These are phyloP conservation scores for Prunella strophiata DNA, from an alignment of 2,797 vertebrate species.

Conservation along the genomic window DNA sequence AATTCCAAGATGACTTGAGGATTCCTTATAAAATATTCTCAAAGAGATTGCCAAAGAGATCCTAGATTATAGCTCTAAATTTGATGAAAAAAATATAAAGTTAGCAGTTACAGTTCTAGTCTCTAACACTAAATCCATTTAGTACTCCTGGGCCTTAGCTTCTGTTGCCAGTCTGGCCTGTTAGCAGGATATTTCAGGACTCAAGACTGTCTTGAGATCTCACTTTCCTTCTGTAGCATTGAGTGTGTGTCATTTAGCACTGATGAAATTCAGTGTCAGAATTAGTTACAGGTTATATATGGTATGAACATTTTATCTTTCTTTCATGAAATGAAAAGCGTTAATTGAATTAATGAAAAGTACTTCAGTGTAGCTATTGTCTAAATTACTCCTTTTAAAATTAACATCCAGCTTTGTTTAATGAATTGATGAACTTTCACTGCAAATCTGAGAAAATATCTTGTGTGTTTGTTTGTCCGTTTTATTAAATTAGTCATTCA, in stretches of 20 bases:
- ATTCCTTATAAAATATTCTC: not conserved
- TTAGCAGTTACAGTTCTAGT: not conserved
- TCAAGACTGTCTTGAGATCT: not conserved
- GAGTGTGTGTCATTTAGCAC: not conserved
- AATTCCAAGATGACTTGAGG: not conserved
- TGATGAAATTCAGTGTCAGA: not conserved
- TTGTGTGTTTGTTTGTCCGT: not conserved
- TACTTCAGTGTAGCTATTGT: not conserved
- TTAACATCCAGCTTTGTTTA: not conserved
- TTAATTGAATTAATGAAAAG: not conserved
- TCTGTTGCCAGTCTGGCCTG: not conserved
- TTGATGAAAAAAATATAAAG: not conserved
- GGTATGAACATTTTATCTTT: not conserved
- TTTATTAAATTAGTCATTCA: not conserved
- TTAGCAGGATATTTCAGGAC: not conserved
- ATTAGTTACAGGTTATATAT: not conserved
- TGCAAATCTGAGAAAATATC: not conserved
- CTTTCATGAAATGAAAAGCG: not conserved
- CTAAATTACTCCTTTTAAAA: not conserved
- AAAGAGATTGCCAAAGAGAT: not conserved
- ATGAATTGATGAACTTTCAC: not conserved
- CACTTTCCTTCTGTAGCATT: not conserved
- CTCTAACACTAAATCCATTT: not conserved
- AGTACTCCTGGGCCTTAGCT: not conserved
- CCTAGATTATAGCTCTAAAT: not conserved